These are phyloP conservation scores for Pollenia angustigena DNA, from an alignment of 2,888 invertebrate species.

Conservation along the genomic window DNA sequence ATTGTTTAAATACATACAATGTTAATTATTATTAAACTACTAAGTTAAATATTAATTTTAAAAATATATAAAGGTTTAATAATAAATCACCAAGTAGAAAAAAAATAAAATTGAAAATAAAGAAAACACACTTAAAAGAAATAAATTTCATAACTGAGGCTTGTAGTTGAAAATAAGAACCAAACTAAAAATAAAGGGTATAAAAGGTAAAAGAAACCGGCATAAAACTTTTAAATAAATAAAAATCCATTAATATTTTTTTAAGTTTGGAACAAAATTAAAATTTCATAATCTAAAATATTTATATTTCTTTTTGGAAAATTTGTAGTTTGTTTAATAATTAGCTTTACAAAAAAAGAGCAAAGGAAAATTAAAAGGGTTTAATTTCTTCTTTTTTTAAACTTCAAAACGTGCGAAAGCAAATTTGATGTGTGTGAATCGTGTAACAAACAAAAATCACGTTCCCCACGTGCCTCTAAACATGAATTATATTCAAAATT, in stretches of 20 bases:
- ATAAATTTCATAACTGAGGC: too few species aligned
- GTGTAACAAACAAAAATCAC: background rate
- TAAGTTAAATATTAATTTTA: constrained; percentile 44
- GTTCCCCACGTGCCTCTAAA: background rate
- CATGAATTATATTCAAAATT: background rate
- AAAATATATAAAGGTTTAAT: constrained; percentile 19
- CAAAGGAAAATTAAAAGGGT: too few species aligned
- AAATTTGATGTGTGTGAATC: background rate
- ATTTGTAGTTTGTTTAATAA: too few species aligned
- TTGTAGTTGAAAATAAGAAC: too few species aligned
- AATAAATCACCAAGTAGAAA: constrained; percentile 37
- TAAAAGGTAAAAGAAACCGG: constrained; percentile 6
- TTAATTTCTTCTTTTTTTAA: too few species aligned
- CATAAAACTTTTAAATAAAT: background rate
- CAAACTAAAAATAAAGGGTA: background rate
- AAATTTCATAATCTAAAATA: too few species aligned
- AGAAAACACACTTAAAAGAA: constrained; percentile 9
- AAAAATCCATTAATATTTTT: background rate
- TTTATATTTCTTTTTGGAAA: too few species aligned
- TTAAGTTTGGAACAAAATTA: background rate
- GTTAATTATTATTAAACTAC: constrained; percentile 56
- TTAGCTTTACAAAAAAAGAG: too few species aligned
- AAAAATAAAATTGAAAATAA: background rate
- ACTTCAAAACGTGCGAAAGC: too few species aligned
- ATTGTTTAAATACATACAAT: constrained; percentile 59